Percentiles rank a stretch among this genome's conserved stretches.
Conservation (phyloP, 2,113 vertebrate genomes). For the Malurus melanocephalus region DNA sequence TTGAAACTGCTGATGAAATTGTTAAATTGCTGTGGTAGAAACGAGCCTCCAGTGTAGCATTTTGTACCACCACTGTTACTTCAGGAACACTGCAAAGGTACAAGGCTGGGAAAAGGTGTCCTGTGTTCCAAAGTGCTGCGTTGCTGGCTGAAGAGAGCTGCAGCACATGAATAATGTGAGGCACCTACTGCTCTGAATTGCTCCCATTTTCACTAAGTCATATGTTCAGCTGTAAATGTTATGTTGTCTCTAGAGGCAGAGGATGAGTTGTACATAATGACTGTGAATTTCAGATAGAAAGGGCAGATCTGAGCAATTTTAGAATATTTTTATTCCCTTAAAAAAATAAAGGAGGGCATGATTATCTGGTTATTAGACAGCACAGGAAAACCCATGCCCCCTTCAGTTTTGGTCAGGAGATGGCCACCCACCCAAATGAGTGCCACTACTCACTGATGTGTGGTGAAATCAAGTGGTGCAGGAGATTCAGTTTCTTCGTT, state of each 20-base stretch:
- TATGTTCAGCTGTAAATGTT: constrained; percentile 4
- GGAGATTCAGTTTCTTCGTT: neutral
- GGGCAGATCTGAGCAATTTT: neutral
- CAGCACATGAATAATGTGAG: neutral
- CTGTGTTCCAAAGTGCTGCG: neutral
- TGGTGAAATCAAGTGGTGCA: neutral
- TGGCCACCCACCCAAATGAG: neutral
- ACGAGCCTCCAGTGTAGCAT: neutral
- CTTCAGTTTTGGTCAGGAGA: neutral
- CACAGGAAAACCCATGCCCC: neutral
- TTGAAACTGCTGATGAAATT: neutral
- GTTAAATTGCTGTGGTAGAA: neutral
- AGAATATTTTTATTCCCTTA: neutral
- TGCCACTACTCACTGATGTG: accelerated
- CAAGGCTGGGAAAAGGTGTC: neutral
- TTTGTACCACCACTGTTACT: neutral
- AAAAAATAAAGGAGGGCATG: neutral
- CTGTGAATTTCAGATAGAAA: neutral
- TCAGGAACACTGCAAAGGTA: neutral
- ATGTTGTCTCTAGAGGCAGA: neutral
- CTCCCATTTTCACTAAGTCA: neutral
- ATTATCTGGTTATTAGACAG: neutral
- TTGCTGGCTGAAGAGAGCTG: neutral
- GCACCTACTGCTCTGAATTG: neutral
- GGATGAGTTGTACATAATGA: neutral